Conservation (phyloP, 2,888 invertebrate genomes). For the Aphodius sticticus region DNA sequence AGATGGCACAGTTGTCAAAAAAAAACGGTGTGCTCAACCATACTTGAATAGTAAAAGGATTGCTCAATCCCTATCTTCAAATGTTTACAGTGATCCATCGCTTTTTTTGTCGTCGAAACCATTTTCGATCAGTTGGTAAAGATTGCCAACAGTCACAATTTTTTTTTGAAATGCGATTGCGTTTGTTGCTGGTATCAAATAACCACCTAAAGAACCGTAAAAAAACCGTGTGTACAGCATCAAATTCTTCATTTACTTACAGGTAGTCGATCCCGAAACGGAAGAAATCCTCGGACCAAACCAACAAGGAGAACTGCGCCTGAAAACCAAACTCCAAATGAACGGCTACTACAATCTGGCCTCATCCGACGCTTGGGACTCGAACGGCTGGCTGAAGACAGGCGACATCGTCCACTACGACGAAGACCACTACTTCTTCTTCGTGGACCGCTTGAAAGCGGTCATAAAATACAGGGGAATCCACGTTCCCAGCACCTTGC, state of each 20-base stretch:
- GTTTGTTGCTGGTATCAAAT: no score
- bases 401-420: conserved; percentile 65
- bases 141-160: no score
- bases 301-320: conserved; percentile 63
- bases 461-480: conserved; percentile 61
- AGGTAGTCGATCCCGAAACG: conserved; percentile 54
- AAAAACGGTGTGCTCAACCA: no score
- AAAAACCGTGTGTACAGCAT: no score
- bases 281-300: conserved; percentile 60
- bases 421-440: conserved; percentile 60
- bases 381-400: conserved; percentile 62
- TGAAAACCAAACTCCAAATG: conserved; percentile 56
- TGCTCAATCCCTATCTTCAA: no score
- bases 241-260: background rate
- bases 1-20: no score
- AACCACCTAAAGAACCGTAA: no score
- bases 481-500: conserved; percentile 58
- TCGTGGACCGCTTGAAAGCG: conserved; percentile 62
- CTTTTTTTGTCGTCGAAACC: no score
- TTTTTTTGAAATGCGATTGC: no score
- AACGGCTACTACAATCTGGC: conserved; percentile 62
- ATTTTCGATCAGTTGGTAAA: no score
- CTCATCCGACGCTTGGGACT: conserved; percentile 58
- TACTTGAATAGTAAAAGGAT: no score
- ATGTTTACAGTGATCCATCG: no score